Base-by-base conservation (phyloP, 2,113 vertebrate genomes). In the Columba janthina region DNA sequence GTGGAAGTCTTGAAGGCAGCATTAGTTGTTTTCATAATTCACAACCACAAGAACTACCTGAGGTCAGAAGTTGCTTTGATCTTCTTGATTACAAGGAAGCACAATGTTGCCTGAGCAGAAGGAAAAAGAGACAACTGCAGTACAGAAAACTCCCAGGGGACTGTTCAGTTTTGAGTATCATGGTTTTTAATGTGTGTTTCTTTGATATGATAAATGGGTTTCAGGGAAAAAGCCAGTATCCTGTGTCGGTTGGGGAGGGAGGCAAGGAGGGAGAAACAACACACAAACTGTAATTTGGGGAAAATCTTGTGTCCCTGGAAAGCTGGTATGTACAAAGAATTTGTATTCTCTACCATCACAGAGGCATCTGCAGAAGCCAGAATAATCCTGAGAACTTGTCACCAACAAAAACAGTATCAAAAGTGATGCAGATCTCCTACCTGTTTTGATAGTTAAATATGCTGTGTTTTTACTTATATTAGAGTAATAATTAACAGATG, bases 31-130 rank as follows among this genome's bases (percentile, higher is more conserved):
- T 89, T 76, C 51, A 58, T 53, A 85, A 88, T 72, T 88, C 67
- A 54, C 62, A 86, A 36, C n/a, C 44, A 50, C 42, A 79, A 88
- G 26, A 85, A 70, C 13, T 50, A 56, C 71, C 36, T 0, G 17
- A 61, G 13, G 71, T 85, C 28, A 96, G 50, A 86, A 81, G 40
- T 15, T 89, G 22, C 74, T 88, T 80, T 94, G 48, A 76, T 96
- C 29, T 75, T 58, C 38, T 57, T 22, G 19, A 67, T 50, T 66
- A 38, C 57, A 71, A 75, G 61, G n/a, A 81, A 93, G 34, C 8
- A 60, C 11, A 31, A 20, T 51, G 38, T 75, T 74, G 85, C 44
- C 29, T 81, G 9, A 67, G 34, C 26, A 67, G 44, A 85, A 15
- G 61, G 48, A 56, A 86, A 42, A 80, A 54, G 11, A 44, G 42